Evolutionary conservation across 2,113 vertebrate species (phyloP), one percentile per base, ranked within the genome.

Genomic region (Ictalurus punctatus): DNA sequence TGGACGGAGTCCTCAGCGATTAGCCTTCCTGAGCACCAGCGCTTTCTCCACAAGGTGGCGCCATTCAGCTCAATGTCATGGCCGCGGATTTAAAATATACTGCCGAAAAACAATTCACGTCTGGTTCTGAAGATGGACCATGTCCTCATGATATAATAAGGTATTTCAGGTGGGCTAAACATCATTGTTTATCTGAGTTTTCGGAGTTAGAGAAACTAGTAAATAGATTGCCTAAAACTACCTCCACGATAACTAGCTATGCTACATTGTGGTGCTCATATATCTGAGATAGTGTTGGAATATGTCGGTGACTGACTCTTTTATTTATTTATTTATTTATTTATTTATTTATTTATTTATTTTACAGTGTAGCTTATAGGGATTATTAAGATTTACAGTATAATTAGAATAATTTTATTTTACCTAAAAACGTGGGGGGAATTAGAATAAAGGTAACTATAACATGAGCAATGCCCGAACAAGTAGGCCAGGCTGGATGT

Each of bases 41-140:
- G 86, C 89, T 90, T 93, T 67, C 74, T 91, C 98, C 98, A 97
- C 98, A 95, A 96, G 98, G 95, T 96, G 98, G 98, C 98, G 97
- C 96, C 94, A 94, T 96, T 96, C 95, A 95, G 98, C 99, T 98
- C 98, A 99, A 99, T 99, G 98, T 99, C 98, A 99, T 97, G 97
- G 97, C 97, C 97, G 97, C 95, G 94, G 92, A 94, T 94, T 90
- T 93, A 93, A 92, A 92, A 92, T 92, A 71, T 67, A 67, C 74
- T 67, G 40, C 74, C 69, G 91, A 92, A 91, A 92, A 89, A 92
- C 83, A 88, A 85, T 87, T 76, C 83, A 87, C 67, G 69, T 85
- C 83, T 82, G 67, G 61, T 86, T 86, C 84, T 65, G 54, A 79
- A 65, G 76, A 91, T 61, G 88, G 91, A 88, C 81, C 67, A 44